Base-by-base conservation (phyloP, 2,797 vertebrate genomes). In the Neostethus bicornis region DNA sequence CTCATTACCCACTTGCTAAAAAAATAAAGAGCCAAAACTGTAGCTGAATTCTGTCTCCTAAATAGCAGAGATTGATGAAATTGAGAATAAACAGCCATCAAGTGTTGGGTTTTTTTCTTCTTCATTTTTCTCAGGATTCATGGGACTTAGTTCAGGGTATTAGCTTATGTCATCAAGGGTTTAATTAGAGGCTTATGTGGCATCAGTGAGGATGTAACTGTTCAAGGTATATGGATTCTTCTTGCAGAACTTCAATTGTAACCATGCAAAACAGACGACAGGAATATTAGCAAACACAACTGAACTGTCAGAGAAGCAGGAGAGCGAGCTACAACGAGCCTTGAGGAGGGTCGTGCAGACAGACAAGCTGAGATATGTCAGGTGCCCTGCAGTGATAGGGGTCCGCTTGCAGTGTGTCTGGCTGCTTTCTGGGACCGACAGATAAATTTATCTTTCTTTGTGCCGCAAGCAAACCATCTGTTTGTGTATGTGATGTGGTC, bases 391-490 rank as follows among this genome's bases (percentile, higher is more conserved):
- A 58, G 66, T 59, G 70, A 61, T 25, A 28, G 17, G 66, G 55
- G 41, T 58, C 10, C 56, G 57, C 45, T 70, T 66, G 48, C 48
- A 50, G 60, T 5, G 21, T 21, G 51, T 74, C 65, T 44, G 50
- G 51, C 56, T 66, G 74, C 56, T 77, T 52, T 77, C 49, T 74
- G 70, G 56, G 50, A 39, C 61, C 66, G 16, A 1, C 23, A 79
- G 80, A 85, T 79, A 68, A 75, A 57, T 80, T 65, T 4, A 46
- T 64, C 45, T 69, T 82, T 80, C 71, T 73, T 85, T 70, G 71
- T 72, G 66, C 56, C 48, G 35, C 51, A 16, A 5, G 17, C n/a
- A 31, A 47, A 35, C 37, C 10, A 48, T 45, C 38, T 37, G 59
- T 35, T 23, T 34, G 44, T 31, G 24, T 29, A 57, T 41, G 58